These are phyloP conservation scores for Punctoribates punctum DNA, from an alignment of 2,888 invertebrate species.

Conservation along the genomic window DNA sequence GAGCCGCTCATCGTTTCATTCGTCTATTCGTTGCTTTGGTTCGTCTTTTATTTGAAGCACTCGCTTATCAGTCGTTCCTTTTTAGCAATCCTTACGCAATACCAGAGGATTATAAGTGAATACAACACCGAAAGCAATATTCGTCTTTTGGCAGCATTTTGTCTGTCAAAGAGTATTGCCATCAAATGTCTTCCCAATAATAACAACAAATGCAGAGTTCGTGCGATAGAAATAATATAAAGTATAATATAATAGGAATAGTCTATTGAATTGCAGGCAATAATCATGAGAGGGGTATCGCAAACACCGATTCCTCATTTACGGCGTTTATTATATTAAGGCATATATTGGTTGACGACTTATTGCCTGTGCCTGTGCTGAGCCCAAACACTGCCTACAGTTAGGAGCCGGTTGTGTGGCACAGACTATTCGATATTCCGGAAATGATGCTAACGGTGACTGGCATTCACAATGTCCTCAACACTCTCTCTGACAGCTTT, in stretches of 20 bases:
- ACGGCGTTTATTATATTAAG: constrained; percentile 8
- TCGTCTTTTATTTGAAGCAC: constrained; percentile 25
- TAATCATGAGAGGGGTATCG: constrained; percentile 11
- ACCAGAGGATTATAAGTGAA: constrained; percentile 28
- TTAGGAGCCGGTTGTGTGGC: neutral
- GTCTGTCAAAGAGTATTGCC: constrained; percentile 8
- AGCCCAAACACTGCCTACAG: neutral
- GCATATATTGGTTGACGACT: neutral
- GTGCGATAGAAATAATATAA: constrained; percentile 27
- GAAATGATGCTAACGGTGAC: constrained; percentile 37
- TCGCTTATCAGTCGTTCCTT: constrained; percentile 31
- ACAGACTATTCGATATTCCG: constrained; percentile 19
- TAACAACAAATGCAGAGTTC: constrained; percentile 23
- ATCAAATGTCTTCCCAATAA: neutral
- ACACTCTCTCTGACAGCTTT: constrained; percentile 27
- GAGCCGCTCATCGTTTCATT: constrained; percentile 17
- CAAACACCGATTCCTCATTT: constrained; percentile 17
- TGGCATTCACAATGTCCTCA: constrained; percentile 35
- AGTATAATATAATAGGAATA: constrained; percentile 26
- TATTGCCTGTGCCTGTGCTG: neutral
- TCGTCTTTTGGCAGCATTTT: constrained; percentile 17
- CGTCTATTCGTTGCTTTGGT: neutral
- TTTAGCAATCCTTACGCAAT: constrained; percentile 29
- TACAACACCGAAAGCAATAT: constrained; percentile 19
- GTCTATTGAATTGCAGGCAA: constrained; percentile 31